Evolutionary conservation across 2,888 invertebrate genomes (phyloP).

Genomic region (Apodemia duryi): DNA sequence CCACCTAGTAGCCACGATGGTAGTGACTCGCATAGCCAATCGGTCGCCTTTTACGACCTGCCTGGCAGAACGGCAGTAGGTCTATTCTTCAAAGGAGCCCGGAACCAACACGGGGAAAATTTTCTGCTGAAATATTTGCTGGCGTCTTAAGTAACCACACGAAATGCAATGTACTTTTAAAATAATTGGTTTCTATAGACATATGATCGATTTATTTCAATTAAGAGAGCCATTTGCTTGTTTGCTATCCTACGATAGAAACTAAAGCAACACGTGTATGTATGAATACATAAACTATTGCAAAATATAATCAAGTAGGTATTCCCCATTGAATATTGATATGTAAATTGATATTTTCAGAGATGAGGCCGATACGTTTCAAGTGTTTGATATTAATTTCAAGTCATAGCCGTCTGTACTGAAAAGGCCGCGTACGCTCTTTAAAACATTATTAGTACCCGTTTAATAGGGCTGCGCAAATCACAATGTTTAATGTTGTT

Average conservation of each 20-base stretch:
- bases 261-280: not conserved
- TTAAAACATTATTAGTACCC: constrained; percentile 40
- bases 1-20: too few species aligned
- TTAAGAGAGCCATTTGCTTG: too few species aligned
- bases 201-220: too few species aligned
- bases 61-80: too few species aligned
- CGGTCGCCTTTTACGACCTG: too few species aligned
- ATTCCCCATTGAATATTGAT: constrained; percentile 18
- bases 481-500: not conserved
- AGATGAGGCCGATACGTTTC: constrained; percentile 40
- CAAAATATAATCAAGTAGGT: not conserved
- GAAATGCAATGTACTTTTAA: too few species aligned
- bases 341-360: constrained; percentile 46
- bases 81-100: too few species aligned
- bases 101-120: too few species aligned
- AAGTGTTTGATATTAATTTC: constrained; percentile 60
- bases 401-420: constrained; percentile 44
- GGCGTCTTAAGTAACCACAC: too few species aligned
- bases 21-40: too few species aligned
- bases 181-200: too few species aligned
- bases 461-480: constrained; percentile 32
- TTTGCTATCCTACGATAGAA: not conserved
- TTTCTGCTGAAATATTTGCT: too few species aligned
- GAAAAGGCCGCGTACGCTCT: constrained; percentile 62
- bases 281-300: not conserved